phyloP scores from a whole-genome alignment of 2,113 vertebrate species.

The Macquaria ambigua region DNA sequence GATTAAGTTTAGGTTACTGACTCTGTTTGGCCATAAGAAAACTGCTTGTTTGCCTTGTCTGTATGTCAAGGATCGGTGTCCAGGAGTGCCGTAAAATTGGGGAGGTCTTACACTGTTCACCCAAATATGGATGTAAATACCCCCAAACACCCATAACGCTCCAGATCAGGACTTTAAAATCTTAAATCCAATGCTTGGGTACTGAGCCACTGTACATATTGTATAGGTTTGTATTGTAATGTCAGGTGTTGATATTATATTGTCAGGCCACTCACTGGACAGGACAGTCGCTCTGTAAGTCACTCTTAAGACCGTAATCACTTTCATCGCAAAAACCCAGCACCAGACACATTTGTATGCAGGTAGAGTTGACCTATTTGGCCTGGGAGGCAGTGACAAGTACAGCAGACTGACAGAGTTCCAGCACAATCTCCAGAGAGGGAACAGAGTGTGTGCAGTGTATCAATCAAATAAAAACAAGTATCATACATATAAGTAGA shows the following conservation, averaged over 20 bases:
- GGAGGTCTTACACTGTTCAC: too few relatives aligned
- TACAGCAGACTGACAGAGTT: neutral
- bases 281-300: neutral
- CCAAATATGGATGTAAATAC: neutral
- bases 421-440: neutral
- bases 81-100: neutral
- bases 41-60: neutral
- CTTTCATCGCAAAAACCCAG: neutral
- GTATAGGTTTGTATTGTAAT: neutral
- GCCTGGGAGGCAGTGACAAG: neutral
- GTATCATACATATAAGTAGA: neutral
- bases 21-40: neutral
- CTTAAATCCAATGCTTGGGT: neutral
- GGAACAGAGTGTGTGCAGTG: neutral
- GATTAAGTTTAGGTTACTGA: neutral
- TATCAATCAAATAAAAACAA: neutral
- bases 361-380: neutral
- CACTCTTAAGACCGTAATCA: too few relatives aligned
- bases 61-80: neutral
- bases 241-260: neutral
- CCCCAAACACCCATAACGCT: neutral
- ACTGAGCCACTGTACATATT: neutral
- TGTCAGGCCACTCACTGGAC: neutral
- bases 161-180: neutral
- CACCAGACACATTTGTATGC: conserved; percentile 15